Conservation (phyloP, 2,888 invertebrate species). For the Pteria penguin region DNA sequence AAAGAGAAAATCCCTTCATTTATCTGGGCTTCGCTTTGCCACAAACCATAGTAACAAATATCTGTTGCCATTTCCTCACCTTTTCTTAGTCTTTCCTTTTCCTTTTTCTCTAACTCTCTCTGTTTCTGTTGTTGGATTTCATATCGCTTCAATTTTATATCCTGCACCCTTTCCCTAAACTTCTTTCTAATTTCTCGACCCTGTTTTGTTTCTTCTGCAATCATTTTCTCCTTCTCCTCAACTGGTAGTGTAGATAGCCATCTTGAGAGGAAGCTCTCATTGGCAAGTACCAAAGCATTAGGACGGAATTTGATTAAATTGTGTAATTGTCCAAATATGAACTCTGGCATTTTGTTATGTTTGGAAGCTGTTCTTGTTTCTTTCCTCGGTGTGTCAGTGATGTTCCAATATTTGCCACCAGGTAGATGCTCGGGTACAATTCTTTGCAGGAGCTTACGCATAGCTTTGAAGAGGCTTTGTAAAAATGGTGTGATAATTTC, state of each 20-base stretch:
- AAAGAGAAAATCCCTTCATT: not conserved
- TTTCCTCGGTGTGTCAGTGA: not conserved
- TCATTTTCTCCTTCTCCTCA: not conserved
- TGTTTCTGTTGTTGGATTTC: not conserved
- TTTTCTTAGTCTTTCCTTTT: not conserved
- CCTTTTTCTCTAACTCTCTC: not conserved
- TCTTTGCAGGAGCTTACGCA: not conserved
- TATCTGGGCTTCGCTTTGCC: not conserved
- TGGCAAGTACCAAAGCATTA: not conserved
- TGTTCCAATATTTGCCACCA: not conserved
- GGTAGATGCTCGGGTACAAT: not conserved
- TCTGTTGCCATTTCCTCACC: conserved; percentile 2
- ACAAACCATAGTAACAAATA: conserved; percentile 12
- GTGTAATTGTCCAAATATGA: conserved; percentile 19
- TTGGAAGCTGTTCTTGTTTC: not conserved
- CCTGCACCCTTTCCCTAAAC: not conserved
- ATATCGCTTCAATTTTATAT: not conserved
- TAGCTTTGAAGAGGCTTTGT: not conserved
- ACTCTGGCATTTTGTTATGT: conserved; percentile 22
- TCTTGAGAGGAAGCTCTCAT: no score
- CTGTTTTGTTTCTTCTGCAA: not conserved
- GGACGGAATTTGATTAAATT: not conserved
- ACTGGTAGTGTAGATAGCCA: not conserved
- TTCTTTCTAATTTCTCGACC: not conserved
- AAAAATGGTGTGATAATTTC: not conserved